Base-by-base conservation (phyloP, 2,888 invertebrate species). In the Allophyes oxyacanthae region DNA sequence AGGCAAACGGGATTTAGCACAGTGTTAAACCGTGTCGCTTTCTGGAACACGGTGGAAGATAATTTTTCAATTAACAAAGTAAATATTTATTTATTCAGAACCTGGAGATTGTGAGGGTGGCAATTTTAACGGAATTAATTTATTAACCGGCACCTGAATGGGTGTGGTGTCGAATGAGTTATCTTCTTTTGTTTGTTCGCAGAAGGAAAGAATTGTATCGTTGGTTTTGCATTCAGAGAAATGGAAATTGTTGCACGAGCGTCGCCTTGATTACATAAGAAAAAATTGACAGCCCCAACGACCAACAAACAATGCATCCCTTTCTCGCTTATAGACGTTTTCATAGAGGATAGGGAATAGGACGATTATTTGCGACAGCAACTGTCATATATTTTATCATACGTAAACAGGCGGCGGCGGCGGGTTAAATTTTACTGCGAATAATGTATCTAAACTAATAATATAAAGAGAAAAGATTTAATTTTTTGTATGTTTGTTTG, bases 51-150 rank as follows among this genome's bases (percentile, higher is more conserved):
- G 10, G 3, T 1, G 32, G 6, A 25, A 82, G 77, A 81, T 81
- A 78, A 81, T 83, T 81, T 84, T 84, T 82, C 82, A 84, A 84
- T 84, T 84, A 83, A 77, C 77, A 74, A 70, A 79, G 78, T 77
- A 84, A 84, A 84, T 83, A 76, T 84, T 83, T 85, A 82, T 82
- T 78, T 80, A 77, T 75, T 65, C 70, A 66, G 68, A 67, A 57
- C 52, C 55, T 60, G 44, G 65, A 61, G 65, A 55, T 33, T 61
- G 32, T 46, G 53, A 37, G 64, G 64, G 46, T 37, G 64, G 69
- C 77, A 78, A 85, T 84, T 85, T 82, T 75, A 84, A 85, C 84
- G 75, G 83, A 83, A 83, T 84, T 82, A 78, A 83, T 84, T 84
- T 81, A 82, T 84, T 79, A 77, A 74, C 77, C 71, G 73, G 79